Evolutionary conservation across 2,797 vertebrate genomes (phyloP).

Genomic region (Anabas testudineus): DNA sequence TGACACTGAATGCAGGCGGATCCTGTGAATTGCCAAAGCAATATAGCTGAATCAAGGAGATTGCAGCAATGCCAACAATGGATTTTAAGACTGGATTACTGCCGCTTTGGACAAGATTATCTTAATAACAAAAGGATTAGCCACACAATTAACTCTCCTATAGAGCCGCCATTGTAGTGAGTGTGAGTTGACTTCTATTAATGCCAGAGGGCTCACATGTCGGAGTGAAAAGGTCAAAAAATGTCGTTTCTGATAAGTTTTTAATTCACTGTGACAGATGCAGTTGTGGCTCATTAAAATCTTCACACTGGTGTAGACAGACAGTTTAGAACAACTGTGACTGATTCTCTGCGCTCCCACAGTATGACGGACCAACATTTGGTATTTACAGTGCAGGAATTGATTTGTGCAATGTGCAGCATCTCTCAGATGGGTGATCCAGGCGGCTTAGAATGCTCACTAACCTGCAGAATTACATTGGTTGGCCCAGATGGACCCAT

Average conservation of each 20-base stretch:
- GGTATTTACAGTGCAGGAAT: background rate
- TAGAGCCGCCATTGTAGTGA: constrained; percentile 48
- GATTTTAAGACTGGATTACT: constrained; percentile 71
- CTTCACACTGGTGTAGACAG: constrained; percentile 7
- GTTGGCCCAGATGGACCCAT: constrained; percentile 88
- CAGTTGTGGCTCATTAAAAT: constrained; percentile 52
- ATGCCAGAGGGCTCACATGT: constrained; percentile 50
- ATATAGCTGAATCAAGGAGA: constrained; percentile 55
- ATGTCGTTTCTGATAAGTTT: constrained; percentile 60
- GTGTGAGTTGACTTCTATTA: constrained; percentile 63
- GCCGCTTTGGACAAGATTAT: constrained; percentile 73
- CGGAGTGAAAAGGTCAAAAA: constrained; percentile 72
- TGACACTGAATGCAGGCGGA: constrained; percentile 87
- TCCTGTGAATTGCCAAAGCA: constrained; percentile 82
- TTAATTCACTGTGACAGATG: constrained; percentile 64
- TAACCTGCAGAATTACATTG: constrained; percentile 89
- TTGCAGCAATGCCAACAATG: constrained; percentile 57
- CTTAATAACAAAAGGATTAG: constrained; percentile 80
- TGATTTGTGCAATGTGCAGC: no score
- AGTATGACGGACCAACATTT: background rate
- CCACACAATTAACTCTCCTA: constrained; percentile 73
- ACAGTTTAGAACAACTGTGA: constrained; percentile 22
- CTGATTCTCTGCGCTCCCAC: background rate
- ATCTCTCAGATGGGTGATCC: background rate
- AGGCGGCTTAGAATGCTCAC: constrained; percentile 2